Conservation (phyloP, 2,113 vertebrate species). For the Etheostoma spectabile region DNA sequence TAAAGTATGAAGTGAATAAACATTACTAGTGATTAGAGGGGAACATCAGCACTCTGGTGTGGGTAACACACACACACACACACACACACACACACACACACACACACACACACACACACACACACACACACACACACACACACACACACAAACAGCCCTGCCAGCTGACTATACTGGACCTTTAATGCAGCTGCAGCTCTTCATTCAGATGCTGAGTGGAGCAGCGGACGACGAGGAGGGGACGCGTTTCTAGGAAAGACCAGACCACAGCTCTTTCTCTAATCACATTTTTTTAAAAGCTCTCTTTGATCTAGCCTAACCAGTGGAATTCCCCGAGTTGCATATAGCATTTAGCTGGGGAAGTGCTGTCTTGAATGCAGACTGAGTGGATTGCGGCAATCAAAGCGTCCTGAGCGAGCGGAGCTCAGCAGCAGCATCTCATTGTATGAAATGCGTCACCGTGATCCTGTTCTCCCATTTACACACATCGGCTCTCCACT, state of each 20-base stretch:
- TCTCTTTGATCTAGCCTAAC: constrained; percentile 10
- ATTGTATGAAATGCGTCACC: constrained; percentile 81
- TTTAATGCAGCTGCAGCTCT: constrained; percentile 78
- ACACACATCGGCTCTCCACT: constrained; percentile 56
- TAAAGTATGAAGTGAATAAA: background rate
- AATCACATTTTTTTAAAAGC: constrained; percentile 32
- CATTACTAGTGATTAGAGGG: background rate
- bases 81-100: too few species aligned
- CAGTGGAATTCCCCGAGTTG: constrained; percentile 14
- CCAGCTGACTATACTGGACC: constrained; percentile 65
- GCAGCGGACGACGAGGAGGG: constrained; percentile 66
- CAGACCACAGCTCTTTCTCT: constrained; percentile 32
- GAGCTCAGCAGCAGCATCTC: constrained; percentile 63
- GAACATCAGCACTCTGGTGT: background rate
- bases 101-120: background rate
- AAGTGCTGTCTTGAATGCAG: constrained; percentile 25
- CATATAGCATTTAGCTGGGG: background rate
- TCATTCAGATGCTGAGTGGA: constrained; percentile 78
- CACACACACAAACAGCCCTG: background rate
- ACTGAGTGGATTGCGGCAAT: constrained; percentile 64
- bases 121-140: too few species aligned
- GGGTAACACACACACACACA: background rate
- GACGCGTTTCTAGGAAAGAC: constrained; percentile 31
- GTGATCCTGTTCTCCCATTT: constrained; percentile 65
- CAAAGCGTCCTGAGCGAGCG: constrained; percentile 55